A percentile compares a stretch with the other conserved stretches of the same genome.
These are phyloP conservation scores for Odontocolon sp. DNA, from an alignment of 2,888 invertebrate species.

Conservation along the genomic window DNA sequence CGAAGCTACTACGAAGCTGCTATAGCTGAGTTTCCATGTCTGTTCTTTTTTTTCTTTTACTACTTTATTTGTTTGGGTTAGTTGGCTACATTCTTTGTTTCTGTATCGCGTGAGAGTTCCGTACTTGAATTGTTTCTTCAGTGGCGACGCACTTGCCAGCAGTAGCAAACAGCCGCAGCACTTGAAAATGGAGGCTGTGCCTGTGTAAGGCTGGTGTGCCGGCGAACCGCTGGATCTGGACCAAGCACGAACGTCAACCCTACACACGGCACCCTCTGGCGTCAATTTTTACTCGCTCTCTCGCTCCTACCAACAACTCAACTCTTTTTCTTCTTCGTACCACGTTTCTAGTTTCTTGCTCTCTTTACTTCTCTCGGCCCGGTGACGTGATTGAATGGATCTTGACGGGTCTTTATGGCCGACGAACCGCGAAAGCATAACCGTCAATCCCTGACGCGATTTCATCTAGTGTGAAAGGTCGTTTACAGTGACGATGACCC, in stretches of 20 bases:
- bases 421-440: conserved; percentile 16
- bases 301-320: conserved; percentile 26
- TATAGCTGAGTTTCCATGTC: no score
- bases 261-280: conserved; percentile 27
- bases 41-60: no score
- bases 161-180: neutral
- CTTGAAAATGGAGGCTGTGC: conserved; percentile 38
- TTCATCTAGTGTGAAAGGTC: conserved; percentile 52
- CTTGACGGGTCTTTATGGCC: conserved; percentile 46
- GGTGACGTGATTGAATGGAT: conserved; percentile 54
- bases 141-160: neutral
- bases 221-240: conserved; percentile 33
- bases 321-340: conserved; percentile 14
- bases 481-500: conserved; percentile 37
- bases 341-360: conserved; percentile 9
- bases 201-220: neutral
- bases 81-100: neutral
- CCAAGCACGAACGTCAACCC: conserved; percentile 32
- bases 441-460: conserved; percentile 35
- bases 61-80: no score
- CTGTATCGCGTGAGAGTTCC: neutral
- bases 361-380: conserved; percentile 20
- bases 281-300: conserved; percentile 50
- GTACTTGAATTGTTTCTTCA: conserved; percentile 24
- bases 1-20: no score